phyloP scores from a whole-genome alignment of 2,113 vertebrate species.

The Poicephalus gulielmi region DNA sequence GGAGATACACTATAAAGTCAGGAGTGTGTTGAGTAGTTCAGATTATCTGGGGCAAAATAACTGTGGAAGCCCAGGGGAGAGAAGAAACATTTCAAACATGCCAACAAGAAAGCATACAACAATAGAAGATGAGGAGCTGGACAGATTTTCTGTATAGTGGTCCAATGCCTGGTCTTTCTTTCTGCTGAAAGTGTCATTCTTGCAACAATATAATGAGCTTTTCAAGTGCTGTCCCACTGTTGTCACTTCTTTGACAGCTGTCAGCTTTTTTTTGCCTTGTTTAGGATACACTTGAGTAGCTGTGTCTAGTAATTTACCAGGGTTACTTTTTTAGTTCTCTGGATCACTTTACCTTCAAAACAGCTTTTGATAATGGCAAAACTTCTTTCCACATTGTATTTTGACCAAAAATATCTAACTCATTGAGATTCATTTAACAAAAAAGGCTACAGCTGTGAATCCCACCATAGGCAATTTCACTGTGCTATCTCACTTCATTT shows the following conservation, averaged over 20 bases:
- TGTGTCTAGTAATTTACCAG: neutral
- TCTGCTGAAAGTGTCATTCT: neutral
- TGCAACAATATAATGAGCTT: neutral
- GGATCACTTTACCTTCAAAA: neutral
- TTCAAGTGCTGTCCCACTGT: fast-evolving
- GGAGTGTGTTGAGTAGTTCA: neutral
- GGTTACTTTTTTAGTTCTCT: neutral
- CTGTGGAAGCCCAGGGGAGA: neutral
- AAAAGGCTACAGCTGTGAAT: neutral
- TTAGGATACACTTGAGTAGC: neutral
- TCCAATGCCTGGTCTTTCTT: neutral
- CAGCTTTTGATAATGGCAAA: neutral
- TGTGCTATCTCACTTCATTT: neutral
- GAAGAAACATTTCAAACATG: neutral
- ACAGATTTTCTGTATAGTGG: neutral
- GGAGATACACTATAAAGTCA: neutral
- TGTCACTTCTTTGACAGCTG: neutral
- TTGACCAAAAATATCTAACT: neutral
- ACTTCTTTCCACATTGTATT: neutral
- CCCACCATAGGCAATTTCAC: neutral
- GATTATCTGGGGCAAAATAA: neutral
- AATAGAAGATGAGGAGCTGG: neutral
- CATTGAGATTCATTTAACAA: neutral
- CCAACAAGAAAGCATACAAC: neutral
- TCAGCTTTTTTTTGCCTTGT: neutral